A percentile compares a stretch with the other conserved stretches of the same genome.
phyloP scores from a whole-genome alignment of 2,113 vertebrate species.

The Leucosticte australis region DNA sequence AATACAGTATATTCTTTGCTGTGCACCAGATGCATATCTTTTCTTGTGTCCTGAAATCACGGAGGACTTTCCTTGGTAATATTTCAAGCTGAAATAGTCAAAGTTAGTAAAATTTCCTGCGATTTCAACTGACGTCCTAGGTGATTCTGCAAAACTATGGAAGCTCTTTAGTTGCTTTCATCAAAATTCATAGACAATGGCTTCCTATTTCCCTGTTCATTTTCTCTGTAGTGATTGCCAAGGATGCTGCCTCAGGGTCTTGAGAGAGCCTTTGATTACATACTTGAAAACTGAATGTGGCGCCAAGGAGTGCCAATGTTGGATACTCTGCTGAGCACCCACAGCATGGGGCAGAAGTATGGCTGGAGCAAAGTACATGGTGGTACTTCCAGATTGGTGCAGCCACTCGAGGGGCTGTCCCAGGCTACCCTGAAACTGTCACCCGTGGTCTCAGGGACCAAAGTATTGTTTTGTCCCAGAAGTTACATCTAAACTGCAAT shows the following conservation, averaged over 20 bases:
- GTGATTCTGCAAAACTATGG: not conserved
- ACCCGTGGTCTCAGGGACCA: rapidly evolving
- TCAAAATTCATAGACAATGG: not conserved
- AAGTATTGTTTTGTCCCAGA: not conserved
- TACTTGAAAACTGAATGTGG: not conserved
- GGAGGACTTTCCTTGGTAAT: not conserved
- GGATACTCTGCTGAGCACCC: not conserved
- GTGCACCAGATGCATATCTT: not conserved
- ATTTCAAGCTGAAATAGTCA: not conserved
- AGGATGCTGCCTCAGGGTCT: not conserved
- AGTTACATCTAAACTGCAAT: not conserved
- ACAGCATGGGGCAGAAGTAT: not conserved
- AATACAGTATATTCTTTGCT: not conserved
- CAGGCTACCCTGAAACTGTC: not conserved
- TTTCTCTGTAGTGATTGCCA: not conserved
- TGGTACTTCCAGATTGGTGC: not conserved
- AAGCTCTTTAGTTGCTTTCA: not conserved
- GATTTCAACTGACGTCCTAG: not conserved
- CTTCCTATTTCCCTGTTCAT: not conserved
- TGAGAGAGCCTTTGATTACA: not conserved
- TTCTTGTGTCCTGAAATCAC: not conserved
- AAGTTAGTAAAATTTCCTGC: not conserved
- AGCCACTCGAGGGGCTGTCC: rapidly evolving
- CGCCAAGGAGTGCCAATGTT: not conserved
- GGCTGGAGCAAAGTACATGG: not conserved